These are phyloP conservation scores for Ridgeia piscesae DNA, from an alignment of 1,140 invertebrate genomes.

Conservation along the genomic window DNA sequence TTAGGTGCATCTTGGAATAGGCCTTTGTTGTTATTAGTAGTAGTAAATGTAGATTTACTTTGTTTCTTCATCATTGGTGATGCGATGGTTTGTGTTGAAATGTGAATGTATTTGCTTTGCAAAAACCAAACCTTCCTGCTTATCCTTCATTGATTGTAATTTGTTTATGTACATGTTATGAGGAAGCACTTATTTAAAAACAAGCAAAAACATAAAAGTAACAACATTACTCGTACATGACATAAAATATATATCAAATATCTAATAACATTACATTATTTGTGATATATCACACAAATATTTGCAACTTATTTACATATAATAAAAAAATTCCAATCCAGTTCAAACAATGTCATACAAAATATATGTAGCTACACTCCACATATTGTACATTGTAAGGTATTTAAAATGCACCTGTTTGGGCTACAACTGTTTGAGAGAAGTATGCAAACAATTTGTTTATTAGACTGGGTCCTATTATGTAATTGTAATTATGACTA, in stretches of 20 bases:
- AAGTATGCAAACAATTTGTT: neutral
- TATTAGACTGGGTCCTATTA: neutral
- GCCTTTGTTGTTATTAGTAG: neutral
- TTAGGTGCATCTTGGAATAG: neutral
- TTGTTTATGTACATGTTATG: neutral
- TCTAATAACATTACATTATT: too few species aligned
- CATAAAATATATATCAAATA: neutral
- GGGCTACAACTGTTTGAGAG: neutral
- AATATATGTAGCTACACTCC: neutral
- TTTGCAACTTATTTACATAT: neutral
- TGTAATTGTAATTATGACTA: neutral
- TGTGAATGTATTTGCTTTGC: neutral
- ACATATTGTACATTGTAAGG: neutral
- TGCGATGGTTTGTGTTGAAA: neutral
- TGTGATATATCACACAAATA: too few species aligned
- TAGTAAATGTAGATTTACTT: too few species aligned
- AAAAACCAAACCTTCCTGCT: neutral
- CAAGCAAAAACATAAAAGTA: neutral
- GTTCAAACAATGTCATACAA: neutral
- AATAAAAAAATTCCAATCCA: neutral
- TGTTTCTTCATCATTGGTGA: neutral
- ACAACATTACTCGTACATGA: neutral
- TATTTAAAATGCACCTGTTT: neutral
- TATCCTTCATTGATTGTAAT: neutral
- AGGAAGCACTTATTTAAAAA: neutral